Percentiles rank a stretch among this genome's conserved stretches.
These are phyloP conservation scores for Brachyhypopomus occidentalis DNA, from an alignment of 2,113 vertebrate genomes.

Conservation along the genomic window DNA sequence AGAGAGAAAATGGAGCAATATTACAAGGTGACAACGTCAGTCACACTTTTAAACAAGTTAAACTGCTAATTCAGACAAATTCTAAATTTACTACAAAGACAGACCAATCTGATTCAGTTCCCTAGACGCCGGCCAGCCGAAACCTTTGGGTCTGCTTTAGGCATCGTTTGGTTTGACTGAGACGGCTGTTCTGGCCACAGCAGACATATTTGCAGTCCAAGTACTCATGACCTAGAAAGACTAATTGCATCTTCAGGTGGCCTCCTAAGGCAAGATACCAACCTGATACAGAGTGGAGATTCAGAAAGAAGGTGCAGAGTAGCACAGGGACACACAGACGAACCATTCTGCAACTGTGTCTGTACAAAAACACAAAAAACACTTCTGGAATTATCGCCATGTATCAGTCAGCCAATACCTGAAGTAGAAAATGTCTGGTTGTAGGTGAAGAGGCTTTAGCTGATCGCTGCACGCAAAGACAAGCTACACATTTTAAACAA, in stretches of 20 bases:
- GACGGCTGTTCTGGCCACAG: slow-evolving; percentile 13
- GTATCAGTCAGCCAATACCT: background rate
- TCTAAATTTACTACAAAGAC: background rate
- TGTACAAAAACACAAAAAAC: background rate
- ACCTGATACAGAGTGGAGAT: slow-evolving; percentile 43
- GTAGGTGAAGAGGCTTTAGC: too few relatives aligned
- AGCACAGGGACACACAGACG: background rate
- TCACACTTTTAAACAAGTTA: background rate
- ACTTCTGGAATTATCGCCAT: background rate
- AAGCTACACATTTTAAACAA: too few relatives aligned
- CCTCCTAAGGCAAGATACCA: background rate
- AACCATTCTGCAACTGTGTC: slow-evolving; percentile 36
- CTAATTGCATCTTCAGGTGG: background rate
- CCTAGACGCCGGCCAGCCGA: background rate
- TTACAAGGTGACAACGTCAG: background rate
- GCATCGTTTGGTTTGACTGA: background rate
- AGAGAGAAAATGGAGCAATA: background rate
- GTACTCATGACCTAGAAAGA: background rate
- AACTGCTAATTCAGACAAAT: background rate
- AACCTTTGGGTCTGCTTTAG: background rate
- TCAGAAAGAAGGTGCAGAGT: slow-evolving; percentile 31
- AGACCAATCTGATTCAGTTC: background rate
- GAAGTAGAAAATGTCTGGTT: background rate
- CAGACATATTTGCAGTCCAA: background rate
- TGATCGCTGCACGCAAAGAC: too few relatives aligned